Evolutionary conservation across 2,888 invertebrate genomes (phyloP).

Genomic region (Patella ulyssiponensis): DNA sequence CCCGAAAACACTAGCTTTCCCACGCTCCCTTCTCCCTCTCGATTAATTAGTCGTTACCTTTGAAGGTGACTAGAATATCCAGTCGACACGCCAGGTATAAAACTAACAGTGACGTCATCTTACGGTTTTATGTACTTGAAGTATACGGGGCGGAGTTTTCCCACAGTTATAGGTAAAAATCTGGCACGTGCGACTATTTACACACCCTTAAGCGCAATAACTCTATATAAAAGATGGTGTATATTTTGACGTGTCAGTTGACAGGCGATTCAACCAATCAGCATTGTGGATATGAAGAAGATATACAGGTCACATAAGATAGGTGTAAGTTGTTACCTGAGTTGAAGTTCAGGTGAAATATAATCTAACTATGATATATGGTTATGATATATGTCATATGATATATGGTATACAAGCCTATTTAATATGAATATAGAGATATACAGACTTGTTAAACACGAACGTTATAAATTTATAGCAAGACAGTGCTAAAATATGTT

Average conservation of each 20-base stretch:
- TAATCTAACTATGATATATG: too few relatives aligned
- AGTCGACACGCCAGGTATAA: background rate
- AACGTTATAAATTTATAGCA: too few relatives aligned
- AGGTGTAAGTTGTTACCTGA: too few relatives aligned
- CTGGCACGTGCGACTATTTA: slow-evolving; percentile 9
- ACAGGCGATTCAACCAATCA: slow-evolving; percentile 3
- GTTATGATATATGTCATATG: too few relatives aligned
- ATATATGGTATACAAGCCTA: too few relatives aligned
- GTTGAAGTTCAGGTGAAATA: too few relatives aligned
- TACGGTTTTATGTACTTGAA: slow-evolving; percentile 8
- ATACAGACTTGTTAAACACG: too few relatives aligned
- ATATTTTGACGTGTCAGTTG: background rate
- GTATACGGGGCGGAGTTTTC: slow-evolving; percentile 12
- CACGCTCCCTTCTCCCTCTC: background rate
- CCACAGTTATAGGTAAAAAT: background rate
- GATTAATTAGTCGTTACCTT: background rate
- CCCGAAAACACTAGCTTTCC: slow-evolving; percentile 1
- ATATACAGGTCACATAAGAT: too few relatives aligned
- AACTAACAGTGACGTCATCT: slow-evolving; percentile 5
- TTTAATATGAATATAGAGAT: too few relatives aligned
- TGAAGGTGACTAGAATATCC: background rate
- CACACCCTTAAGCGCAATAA: background rate
- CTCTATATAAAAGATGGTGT: background rate
- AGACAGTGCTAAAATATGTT: too few relatives aligned
- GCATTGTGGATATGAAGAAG: background rate